A percentile compares a stretch with the other conserved stretches of the same genome.
Evolutionary conservation across 2,888 invertebrate genomes (phyloP).

Genomic region (Girardia tigrina): DNA sequence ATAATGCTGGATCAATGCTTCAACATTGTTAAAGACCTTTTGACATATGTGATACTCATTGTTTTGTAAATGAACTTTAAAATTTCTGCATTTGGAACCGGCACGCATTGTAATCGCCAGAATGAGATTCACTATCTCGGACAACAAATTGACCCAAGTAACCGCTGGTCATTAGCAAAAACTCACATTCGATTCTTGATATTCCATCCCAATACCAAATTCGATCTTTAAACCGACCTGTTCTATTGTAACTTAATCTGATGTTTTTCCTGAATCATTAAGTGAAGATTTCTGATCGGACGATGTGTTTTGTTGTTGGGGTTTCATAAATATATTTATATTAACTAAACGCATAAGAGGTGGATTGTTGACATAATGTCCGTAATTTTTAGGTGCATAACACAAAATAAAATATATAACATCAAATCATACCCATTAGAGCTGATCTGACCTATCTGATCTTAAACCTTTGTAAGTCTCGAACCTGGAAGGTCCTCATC

Average conservation of each 20-base stretch:
- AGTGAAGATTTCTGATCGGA: too few relatives aligned
- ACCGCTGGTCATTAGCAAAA: conserved; percentile 79
- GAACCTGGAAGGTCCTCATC: too few relatives aligned
- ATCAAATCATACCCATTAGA: too few relatives aligned
- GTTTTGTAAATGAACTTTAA: conserved; percentile 72
- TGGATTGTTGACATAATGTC: too few relatives aligned
- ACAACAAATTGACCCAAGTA: conserved; percentile 96
- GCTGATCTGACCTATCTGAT: too few relatives aligned
- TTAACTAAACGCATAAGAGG: too few relatives aligned
- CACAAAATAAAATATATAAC: too few relatives aligned
- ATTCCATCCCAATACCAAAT: conserved; percentile 95
- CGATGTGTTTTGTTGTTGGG: too few relatives aligned
- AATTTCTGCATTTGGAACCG: conserved; percentile 92
- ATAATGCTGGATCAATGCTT: conserved; percentile 92
- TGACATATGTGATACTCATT: conserved; percentile 89
- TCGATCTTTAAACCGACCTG: conserved; percentile 14
- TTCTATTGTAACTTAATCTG: conserved; percentile 24
- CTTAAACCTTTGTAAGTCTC: too few relatives aligned
- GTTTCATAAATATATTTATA: too few relatives aligned
- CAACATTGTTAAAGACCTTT: conserved; percentile 83
- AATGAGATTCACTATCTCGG: conserved; percentile 91
- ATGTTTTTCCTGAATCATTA: neutral
- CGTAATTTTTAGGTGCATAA: too few relatives aligned
- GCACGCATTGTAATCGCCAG: conserved; percentile 94
- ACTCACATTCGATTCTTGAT: conserved; percentile 86